Evolutionary conservation across 2,888 invertebrate species (phyloP), one percentile per base, ranked within the genome.

Genomic region (Frankliniella fusca): DNA sequence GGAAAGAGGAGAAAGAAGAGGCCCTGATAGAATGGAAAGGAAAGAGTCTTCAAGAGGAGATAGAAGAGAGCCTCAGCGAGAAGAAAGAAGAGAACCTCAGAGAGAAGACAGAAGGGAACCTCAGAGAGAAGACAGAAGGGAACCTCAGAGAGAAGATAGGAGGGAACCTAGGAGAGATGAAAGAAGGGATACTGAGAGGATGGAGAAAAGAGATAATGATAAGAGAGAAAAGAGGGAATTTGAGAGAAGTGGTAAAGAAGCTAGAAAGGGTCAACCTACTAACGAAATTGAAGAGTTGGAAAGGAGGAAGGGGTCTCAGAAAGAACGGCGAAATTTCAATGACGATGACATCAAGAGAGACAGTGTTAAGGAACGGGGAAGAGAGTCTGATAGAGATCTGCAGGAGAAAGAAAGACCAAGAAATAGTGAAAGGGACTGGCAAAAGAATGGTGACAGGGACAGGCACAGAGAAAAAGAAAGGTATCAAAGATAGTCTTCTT

Each of bases 71-170:
- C 49, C n/a, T 82, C 83, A 83, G 86, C 85, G 84, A 54, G 87
- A 87, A 85, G 87, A 88, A 84, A 86, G 87, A 82, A 84, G 84
- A 85, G 27, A 76, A 10, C 5, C 12, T 76, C 23, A 23, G 27
- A n/a, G 70, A 10, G 70, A 80, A 84, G 82, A 82, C 80, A 82
- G 81, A 82, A 84, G 70, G 50, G 48, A 82, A 80, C 82, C 54
- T 83, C 81, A 82, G 82, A 70, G 81, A 79, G 23, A 65, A 80
- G 61, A 84, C 50, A 81, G 82, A 83, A 82, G 82, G 83, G 48
- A 79, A 10, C 8, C 10, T 76, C 23, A 76, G 12, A 76, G 70
- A 76, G 70, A 27, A 12, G 27, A 27, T 8, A 61, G 61, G 27
- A 76, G 70, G 27, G 27, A 76, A 2, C 9, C 10, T 12, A 27